A percentile compares a stretch with the other conserved stretches of the same genome.
Conservation (phyloP, 1,140 invertebrate species). For the Drosophila pseudoobscura region DNA sequence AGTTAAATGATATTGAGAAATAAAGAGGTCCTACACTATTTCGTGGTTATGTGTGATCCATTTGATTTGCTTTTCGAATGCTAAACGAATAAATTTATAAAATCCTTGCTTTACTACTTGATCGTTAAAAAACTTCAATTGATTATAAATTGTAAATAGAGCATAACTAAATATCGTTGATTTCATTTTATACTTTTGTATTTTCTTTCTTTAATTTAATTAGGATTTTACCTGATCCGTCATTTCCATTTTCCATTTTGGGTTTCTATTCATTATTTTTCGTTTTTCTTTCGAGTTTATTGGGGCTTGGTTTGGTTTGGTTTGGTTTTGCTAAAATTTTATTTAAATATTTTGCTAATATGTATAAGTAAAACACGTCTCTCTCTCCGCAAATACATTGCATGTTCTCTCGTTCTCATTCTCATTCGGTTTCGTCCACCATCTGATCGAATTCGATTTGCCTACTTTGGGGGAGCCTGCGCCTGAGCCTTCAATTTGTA, state of each 20-base stretch:
- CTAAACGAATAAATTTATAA: constrained; percentile 69
- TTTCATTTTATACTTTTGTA: constrained; percentile 15
- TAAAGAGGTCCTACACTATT: constrained; percentile 40
- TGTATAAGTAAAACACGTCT: constrained; percentile 75
- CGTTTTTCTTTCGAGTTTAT: constrained; percentile 15
- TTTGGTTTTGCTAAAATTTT: constrained; percentile 72
- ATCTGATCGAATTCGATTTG: constrained; percentile 38
- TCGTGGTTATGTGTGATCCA: constrained; percentile 45
- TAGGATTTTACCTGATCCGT: constrained; percentile 4
- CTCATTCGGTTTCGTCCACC: constrained; percentile 46
- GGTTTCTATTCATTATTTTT: constrained; percentile 11
- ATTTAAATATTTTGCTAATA: constrained; percentile 81
- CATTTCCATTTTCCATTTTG: not conserved
- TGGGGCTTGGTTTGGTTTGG: constrained; percentile 40
- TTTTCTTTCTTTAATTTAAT: constrained; percentile 29
- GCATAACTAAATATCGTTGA: constrained; percentile 76
- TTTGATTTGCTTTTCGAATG: constrained; percentile 25
- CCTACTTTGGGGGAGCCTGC: constrained; percentile 5
- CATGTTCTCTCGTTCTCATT: constrained; percentile 16
- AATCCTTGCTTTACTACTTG: constrained; percentile 55
- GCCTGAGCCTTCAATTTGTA: constrained; percentile 35
- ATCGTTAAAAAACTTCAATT: constrained; percentile 69
- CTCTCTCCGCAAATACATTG: constrained; percentile 11
- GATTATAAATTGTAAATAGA: constrained; percentile 74
- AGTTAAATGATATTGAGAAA: constrained; percentile 50